A percentile compares a stretch with the other conserved stretches of the same genome.
Evolutionary conservation across 2,113 vertebrate genomes (phyloP).

Genomic region (Eublepharis macularius): DNA sequence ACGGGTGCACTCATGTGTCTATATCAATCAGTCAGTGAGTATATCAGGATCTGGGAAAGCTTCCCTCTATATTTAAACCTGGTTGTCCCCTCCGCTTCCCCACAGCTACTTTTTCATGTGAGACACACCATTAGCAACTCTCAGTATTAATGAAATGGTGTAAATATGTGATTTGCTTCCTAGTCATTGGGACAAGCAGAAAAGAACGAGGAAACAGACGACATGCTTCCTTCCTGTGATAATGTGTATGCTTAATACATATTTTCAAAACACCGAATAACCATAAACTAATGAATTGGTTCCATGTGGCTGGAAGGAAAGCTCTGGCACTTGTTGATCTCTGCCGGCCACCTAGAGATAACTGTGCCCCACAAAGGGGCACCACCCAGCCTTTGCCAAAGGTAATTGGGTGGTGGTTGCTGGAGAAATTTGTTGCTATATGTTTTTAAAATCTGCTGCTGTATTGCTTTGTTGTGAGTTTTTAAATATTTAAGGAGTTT

Average conservation of each 20-base stretch:
- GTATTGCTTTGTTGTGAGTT: too few relatives aligned
- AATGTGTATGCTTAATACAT: constrained; percentile 15
- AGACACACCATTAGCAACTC: fast-evolving
- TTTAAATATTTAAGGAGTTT: too few relatives aligned
- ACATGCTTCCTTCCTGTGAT: constrained; percentile 31
- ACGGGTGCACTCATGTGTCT: not conserved
- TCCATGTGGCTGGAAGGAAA: constrained; percentile 19
- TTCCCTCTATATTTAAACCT: not conserved
- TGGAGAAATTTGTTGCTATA: too few relatives aligned
- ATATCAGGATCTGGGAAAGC: not conserved
- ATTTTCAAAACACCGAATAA: constrained; percentile 39
- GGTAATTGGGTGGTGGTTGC: too few relatives aligned
- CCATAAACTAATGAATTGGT: constrained; percentile 43
- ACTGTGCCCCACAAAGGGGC: too few relatives aligned
- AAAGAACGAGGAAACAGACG: not conserved
- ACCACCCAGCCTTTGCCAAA: too few relatives aligned
- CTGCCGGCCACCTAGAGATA: too few relatives aligned
- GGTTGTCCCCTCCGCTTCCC: not conserved
- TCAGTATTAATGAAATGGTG: not conserved
- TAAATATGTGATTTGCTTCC: not conserved
- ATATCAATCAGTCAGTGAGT: constrained; percentile 13
- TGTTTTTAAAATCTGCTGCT: too few relatives aligned
- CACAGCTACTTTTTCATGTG: not conserved
- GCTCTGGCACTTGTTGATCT: not conserved
- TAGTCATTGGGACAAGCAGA: not conserved